Percentiles rank a stretch among this genome's conserved stretches.
Conservation (phyloP, 2,797 vertebrate genomes). For the Chelon auratus region DNA sequence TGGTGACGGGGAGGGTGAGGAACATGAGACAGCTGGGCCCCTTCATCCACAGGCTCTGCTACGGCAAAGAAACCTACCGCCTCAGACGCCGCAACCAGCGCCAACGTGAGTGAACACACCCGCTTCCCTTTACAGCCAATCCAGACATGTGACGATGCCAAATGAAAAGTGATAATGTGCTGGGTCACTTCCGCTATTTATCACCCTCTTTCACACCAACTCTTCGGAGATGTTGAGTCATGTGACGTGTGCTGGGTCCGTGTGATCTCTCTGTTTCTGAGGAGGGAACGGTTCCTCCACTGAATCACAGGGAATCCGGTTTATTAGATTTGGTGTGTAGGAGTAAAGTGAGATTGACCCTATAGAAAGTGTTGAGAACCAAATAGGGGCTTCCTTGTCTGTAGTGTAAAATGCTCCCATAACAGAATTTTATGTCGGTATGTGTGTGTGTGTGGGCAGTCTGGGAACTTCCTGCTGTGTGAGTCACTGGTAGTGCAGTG, state of each 20-base stretch:
- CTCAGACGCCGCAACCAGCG: constrained; percentile 86
- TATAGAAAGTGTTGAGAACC: constrained; percentile 28
- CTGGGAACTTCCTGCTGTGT: constrained; percentile 77
- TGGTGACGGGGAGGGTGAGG: constrained; percentile 89
- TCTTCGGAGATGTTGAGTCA: constrained; percentile 29
- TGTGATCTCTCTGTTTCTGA: constrained; percentile 7
- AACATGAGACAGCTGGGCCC: constrained; percentile 93
- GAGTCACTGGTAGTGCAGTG: constrained; percentile 78
- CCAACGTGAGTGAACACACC: constrained; percentile 85
- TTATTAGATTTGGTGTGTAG: constrained; percentile 33
- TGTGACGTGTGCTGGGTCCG: constrained; percentile 23
- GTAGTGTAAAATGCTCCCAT: constrained; percentile 32
- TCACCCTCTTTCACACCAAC: constrained; percentile 26
- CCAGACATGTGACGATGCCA: constrained; percentile 8
- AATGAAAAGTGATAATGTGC: constrained; percentile 5
- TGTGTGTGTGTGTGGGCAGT: constrained; percentile 67
- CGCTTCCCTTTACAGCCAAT: not conserved
- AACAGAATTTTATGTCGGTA: constrained; percentile 34
- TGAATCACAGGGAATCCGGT: constrained; percentile 56
- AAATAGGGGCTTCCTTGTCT: constrained; percentile 68
- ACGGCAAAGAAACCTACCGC: constrained; percentile 93
- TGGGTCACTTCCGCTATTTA: constrained; percentile 23
- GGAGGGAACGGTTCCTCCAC: constrained; percentile 1
- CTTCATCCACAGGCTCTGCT: constrained; percentile 93
- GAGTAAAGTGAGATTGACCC: constrained; percentile 16